These are phyloP conservation scores for Cottoperca gobio DNA, from an alignment of 2,797 vertebrate species.

Conservation along the genomic window DNA sequence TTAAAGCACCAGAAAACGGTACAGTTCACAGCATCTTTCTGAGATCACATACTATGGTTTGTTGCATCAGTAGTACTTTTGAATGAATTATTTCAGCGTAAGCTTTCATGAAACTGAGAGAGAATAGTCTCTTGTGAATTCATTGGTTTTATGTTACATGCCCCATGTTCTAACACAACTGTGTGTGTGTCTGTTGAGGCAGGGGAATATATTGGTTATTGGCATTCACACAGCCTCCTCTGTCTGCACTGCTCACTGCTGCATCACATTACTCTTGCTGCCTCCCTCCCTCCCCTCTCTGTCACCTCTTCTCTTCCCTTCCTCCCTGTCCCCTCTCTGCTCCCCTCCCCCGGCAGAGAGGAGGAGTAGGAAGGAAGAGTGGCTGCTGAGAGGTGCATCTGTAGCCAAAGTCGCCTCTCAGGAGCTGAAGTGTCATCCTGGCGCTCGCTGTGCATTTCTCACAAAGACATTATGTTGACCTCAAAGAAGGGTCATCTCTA, in stretches of 20 bases:
- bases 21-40: conserved; percentile 1
- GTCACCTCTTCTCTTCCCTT: conserved; percentile 29
- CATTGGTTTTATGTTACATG: conserved; percentile 18
- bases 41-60: neutral
- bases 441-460: conserved; percentile 50
- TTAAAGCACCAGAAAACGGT: neutral
- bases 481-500: conserved; percentile 49
- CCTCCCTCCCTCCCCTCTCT: conserved; percentile 13
- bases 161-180: conserved; percentile 1
- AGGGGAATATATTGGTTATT: conserved; percentile 29
- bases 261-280: conserved; percentile 49
- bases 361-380: conserved; percentile 37
- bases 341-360: conserved; percentile 12
- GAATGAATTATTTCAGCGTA: neutral
- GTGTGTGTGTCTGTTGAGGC: conserved; percentile 5
- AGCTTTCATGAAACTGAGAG: neutral
- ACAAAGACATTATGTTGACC: conserved; percentile 57
- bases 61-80: neutral
- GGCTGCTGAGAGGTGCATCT: conserved; percentile 63
- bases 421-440: conserved; percentile 53
- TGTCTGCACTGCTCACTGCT: conserved; percentile 54
- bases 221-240: conserved; percentile 38
- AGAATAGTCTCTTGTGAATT: neutral
- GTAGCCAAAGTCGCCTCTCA: conserved; percentile 57
- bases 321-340: neutral